These are phyloP conservation scores for Aurelia sp. DNA, from an alignment of 30 jellyfish, hydroid and myxozoan genomes.

Conservation along the genomic window DNA sequence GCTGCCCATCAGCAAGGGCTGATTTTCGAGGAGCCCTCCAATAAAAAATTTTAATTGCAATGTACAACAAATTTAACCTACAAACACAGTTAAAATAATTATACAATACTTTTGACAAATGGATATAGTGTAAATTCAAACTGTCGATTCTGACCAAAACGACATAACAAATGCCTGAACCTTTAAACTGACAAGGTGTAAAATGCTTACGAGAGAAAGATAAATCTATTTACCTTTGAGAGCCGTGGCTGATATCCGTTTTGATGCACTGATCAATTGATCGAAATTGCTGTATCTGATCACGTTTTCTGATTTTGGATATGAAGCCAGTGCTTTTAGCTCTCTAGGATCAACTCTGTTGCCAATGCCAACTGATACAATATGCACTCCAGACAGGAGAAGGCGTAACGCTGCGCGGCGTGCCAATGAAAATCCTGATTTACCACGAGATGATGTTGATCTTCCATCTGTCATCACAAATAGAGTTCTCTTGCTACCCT, in stretches of 20 bases:
- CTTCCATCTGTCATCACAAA: slow-evolving; percentile 75
- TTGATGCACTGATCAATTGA: slow-evolving; percentile 56
- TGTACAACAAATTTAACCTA: too few relatives aligned
- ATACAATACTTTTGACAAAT: too few relatives aligned
- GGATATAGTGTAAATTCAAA: too few relatives aligned
- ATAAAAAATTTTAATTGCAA: too few relatives aligned
- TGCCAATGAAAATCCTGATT: slow-evolving; percentile 45
- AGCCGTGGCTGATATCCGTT: slow-evolving; percentile 59
- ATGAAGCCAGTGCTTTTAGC: slow-evolving; percentile 64
- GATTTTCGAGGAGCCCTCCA: too few relatives aligned
- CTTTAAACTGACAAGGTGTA: background rate
- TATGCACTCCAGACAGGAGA: slow-evolving; percentile 26
- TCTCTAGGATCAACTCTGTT: slow-evolving; percentile 44
- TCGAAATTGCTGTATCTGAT: slow-evolving; percentile 42
- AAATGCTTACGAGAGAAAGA: background rate
- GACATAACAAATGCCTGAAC: background rate
- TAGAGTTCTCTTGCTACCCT: slow-evolving; percentile 36
- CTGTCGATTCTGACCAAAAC: too few relatives aligned
- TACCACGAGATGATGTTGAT: slow-evolving; percentile 36
- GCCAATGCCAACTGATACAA: slow-evolving; percentile 72
- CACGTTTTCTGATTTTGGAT: slow-evolving; percentile 51
- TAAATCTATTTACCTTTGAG: slow-evolving; percentile 33
- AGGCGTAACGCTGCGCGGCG: slow-evolving; percentile 45
- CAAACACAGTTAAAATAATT: too few relatives aligned
- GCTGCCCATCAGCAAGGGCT: too few relatives aligned